Evolutionary conservation across 2,113 vertebrate genomes (phyloP).

Genomic region (Podilymbus podiceps): DNA sequence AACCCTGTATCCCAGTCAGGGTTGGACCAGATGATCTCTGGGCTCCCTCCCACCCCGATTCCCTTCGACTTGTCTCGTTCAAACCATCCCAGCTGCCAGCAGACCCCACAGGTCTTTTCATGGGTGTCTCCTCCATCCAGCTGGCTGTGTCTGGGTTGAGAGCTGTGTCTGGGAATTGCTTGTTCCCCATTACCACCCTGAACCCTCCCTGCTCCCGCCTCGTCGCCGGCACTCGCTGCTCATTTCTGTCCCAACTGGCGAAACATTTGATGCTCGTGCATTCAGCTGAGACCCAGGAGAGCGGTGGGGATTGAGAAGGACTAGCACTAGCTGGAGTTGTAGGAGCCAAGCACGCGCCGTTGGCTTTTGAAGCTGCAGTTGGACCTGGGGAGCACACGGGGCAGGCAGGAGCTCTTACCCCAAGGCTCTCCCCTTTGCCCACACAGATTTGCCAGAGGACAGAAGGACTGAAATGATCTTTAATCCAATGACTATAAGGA

Average conservation of each 20-base stretch:
- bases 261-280: fast-evolving
- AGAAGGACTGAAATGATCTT: background rate
- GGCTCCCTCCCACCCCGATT: background rate
- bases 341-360: fast-evolving
- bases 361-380: background rate
- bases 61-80: background rate
- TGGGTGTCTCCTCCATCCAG: background rate
- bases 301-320: background rate
- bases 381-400: background rate
- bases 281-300: background rate
- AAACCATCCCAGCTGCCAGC: background rate
- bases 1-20: background rate
- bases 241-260: background rate
- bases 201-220: background rate
- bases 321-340: fast-evolving
- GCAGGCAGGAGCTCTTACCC: background rate
- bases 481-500: background rate
- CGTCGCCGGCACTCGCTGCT: background rate
- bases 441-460: background rate
- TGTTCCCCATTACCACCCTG: background rate
- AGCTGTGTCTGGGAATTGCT: background rate
- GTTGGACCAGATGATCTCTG: background rate
- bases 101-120: background rate
- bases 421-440: background rate
- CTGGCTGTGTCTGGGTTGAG: background rate